Evolutionary conservation across 2,113 vertebrate species (phyloP).

Genomic region (Rhinoptilus africanus): DNA sequence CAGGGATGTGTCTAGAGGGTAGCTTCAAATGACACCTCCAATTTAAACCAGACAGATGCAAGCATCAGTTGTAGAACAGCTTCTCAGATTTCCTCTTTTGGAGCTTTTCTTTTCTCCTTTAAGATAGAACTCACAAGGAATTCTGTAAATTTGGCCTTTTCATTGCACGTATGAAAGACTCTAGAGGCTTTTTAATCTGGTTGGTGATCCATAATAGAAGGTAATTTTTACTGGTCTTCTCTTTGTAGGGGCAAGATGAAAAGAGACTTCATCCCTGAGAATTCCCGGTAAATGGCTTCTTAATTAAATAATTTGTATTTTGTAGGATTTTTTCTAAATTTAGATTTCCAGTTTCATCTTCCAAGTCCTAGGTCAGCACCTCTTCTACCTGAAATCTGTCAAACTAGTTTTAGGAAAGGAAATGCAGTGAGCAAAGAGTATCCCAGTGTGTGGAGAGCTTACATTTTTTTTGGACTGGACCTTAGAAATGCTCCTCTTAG

Average conservation of each 20-base stretch:
- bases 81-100: neutral
- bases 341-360: neutral
- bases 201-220: neutral
- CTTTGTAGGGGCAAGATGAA: slow-evolving; percentile 63
- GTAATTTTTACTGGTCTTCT: slow-evolving; percentile 23
- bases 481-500: neutral
- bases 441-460: neutral
- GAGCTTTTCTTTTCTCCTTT: neutral
- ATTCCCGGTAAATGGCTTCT: slow-evolving; percentile 69
- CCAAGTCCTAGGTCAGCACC: neutral
- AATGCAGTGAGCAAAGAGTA: neutral
- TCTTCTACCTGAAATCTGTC: neutral
- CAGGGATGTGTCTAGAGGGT: neutral
- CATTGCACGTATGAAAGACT: neutral
- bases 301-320: slow-evolving; percentile 17
- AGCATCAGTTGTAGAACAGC: neutral
- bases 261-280: slow-evolving; percentile 62
- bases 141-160: neutral
- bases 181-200: neutral
- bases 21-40: neutral
- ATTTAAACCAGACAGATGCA: neutral
- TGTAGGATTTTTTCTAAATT: neutral
- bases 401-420: neutral
- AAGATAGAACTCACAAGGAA: neutral
- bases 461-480: neutral